A percentile compares a stretch with the other conserved stretches of the same genome.
Evolutionary conservation across 2,797 vertebrate species (phyloP).

Genomic region (Myioborus miniatus): DNA sequence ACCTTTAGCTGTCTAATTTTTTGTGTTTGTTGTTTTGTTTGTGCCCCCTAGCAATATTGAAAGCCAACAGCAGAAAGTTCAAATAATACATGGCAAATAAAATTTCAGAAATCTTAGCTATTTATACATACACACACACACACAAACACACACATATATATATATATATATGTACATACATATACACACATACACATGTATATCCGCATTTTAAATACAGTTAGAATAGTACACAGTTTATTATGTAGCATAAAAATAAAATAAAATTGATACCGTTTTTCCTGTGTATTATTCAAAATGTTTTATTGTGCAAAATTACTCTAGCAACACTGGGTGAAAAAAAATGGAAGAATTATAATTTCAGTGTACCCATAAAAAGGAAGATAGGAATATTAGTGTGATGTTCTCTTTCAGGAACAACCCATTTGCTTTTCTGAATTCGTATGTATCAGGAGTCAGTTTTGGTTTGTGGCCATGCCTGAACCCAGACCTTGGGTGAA

Average conservation of each 20-base stretch:
- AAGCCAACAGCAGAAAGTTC: neutral
- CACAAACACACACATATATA: no score
- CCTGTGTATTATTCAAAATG: neutral
- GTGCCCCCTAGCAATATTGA: rapidly evolving
- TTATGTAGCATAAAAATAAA: neutral
- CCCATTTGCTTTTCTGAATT: neutral
- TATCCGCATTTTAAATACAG: neutral
- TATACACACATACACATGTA: neutral
- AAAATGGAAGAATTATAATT: neutral
- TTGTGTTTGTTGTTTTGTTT: neutral
- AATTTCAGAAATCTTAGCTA: neutral
- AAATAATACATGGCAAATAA: neutral
- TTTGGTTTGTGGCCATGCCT: neutral
- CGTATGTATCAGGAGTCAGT: neutral
- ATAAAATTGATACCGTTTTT: neutral
- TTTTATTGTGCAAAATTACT: neutral
- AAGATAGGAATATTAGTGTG: neutral
- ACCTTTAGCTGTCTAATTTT: neutral
- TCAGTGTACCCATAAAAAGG: neutral
- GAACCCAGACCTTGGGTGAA: neutral
- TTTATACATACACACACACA: neutral
- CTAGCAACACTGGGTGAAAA: neutral
- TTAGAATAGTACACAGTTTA: neutral
- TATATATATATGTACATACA: no score
- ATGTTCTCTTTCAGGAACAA: neutral